Percentiles rank a stretch among this genome's conserved stretches.
phyloP scores from a whole-genome alignment of 2,113 vertebrate species.

The Ochotona princeps region DNA sequence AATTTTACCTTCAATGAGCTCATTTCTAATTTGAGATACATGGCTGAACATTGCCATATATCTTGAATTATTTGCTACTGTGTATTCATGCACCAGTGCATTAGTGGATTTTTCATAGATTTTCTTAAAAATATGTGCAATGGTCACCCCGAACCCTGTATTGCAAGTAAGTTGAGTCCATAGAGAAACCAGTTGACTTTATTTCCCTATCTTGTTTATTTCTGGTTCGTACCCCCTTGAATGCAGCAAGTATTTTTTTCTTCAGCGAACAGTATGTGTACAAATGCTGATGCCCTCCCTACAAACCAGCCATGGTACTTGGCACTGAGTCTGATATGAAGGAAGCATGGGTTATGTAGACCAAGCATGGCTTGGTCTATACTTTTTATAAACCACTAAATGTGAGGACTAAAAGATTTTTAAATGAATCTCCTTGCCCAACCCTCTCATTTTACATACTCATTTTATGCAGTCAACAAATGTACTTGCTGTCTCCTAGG shows the following conservation, averaged over 20 bases:
- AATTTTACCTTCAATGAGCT: slow-evolving; percentile 79
- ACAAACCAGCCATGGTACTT: neutral
- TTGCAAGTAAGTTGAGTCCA: slow-evolving; percentile 59
- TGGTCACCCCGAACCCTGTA: slow-evolving; percentile 64
- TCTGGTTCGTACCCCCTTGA: slow-evolving; percentile 42
- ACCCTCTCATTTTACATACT: slow-evolving; percentile 29
- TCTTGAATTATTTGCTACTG: slow-evolving; percentile 77
- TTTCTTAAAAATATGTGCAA: slow-evolving; percentile 65
- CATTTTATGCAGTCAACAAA: slow-evolving; percentile 55
- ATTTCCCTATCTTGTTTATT: slow-evolving; percentile 45
- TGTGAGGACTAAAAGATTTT: slow-evolving; percentile 24
- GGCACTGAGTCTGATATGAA: slow-evolving; percentile 20
- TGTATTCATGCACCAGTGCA: slow-evolving; percentile 63
- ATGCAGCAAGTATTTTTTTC: slow-evolving; percentile 57
- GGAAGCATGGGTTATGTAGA: neutral
- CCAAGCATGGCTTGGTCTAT: neutral
- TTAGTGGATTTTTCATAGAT: slow-evolving; percentile 80
- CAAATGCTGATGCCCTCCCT: slow-evolving; percentile 51
- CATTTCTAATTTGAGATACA: slow-evolving; percentile 81
- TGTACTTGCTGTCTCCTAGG: neutral
- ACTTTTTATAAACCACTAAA: neutral
- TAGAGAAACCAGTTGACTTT: slow-evolving; percentile 50
- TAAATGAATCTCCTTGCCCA: slow-evolving; percentile 12
- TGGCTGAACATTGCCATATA: slow-evolving; percentile 63
- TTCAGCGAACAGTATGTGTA: slow-evolving; percentile 48